These are phyloP conservation scores for Xestia ashworthii DNA, from an alignment of 2,888 invertebrate species.

Conservation along the genomic window DNA sequence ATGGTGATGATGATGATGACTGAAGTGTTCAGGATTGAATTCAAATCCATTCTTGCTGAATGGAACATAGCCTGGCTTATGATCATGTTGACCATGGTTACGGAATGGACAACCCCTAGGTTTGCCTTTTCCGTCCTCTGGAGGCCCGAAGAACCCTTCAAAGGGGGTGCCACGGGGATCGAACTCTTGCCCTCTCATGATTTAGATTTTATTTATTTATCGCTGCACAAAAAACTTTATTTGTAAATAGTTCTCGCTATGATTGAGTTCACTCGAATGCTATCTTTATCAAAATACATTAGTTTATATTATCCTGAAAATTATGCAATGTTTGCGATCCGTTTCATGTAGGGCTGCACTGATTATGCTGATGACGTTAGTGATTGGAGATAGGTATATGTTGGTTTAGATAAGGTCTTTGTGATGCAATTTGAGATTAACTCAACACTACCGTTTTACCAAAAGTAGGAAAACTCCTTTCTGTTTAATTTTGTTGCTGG, in stretches of 20 bases:
- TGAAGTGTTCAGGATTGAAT: background rate
- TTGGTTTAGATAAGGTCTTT: background rate
- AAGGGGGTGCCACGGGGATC: conserved; percentile 18
- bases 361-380: conserved; percentile 6
- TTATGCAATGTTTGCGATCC: conserved; percentile 40
- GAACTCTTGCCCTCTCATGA: conserved; percentile 11
- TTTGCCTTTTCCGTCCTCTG: background rate
- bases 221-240: background rate
- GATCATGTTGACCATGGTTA: background rate
- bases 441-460: background rate
- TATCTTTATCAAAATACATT: background rate
- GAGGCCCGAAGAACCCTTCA: background rate
- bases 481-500: no score
- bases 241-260: background rate
- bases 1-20: background rate
- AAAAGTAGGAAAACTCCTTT: background rate
- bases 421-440: conserved; percentile 1
- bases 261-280: conserved; percentile 19
- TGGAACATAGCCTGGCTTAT: conserved; percentile 22
- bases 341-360: conserved; percentile 18
- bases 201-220: background rate
- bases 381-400: background rate
- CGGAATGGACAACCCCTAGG: conserved; percentile 9
- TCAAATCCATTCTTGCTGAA: conserved; percentile 25
- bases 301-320: conserved; percentile 11